These are phyloP conservation scores for Sepiola atlantica DNA, from an alignment of 2,888 invertebrate species.

Conservation along the genomic window DNA sequence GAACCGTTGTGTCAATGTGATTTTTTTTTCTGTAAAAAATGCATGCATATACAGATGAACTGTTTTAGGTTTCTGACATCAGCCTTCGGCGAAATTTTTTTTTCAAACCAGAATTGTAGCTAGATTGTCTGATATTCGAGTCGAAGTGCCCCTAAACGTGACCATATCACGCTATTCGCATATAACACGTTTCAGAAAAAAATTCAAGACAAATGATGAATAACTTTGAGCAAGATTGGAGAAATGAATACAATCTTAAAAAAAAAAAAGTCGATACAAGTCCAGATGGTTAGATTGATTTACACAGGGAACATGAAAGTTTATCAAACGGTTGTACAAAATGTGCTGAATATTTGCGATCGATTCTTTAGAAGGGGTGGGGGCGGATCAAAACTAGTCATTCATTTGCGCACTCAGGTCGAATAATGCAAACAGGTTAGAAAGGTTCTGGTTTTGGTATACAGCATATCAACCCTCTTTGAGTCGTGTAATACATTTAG, in stretches of 20 bases:
- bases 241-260: background rate
- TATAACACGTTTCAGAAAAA: background rate
- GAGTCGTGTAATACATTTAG: too few species aligned
- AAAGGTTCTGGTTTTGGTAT: background rate
- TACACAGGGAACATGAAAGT: background rate
- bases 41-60: too few species aligned
- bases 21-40: too few species aligned
- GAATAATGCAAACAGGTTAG: background rate
- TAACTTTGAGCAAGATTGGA: too few species aligned
- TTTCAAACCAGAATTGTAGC: background rate
- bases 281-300: slow-evolving; percentile 2
- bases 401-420: background rate
- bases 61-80: background rate
- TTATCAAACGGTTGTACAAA: background rate
- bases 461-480: too few species aligned
- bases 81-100: background rate
- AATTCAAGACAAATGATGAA: background rate
- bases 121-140: background rate
- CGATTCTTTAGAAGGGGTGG: background rate
- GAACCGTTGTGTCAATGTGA: too few species aligned
- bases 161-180: background rate
- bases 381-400: background rate
- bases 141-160: background rate
- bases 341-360: background rate
- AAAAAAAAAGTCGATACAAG: background rate